A percentile compares a stretch with the other conserved stretches of the same genome.
phyloP scores from a whole-genome alignment of 2,888 invertebrate species.

The Apamea sordens region DNA sequence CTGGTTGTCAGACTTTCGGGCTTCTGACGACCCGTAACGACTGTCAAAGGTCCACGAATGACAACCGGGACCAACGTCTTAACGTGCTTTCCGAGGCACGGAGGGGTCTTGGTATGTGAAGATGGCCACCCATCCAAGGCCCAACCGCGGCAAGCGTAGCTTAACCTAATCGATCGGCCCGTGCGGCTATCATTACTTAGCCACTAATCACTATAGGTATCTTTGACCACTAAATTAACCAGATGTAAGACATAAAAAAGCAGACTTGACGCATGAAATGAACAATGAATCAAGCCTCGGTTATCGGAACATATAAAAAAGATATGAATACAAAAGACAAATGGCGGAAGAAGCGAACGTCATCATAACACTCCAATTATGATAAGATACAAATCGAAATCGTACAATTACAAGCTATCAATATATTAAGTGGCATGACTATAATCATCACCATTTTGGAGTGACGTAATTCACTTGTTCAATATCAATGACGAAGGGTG shows the following conservation, averaged over 20 bases:
- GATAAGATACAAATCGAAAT: conserved; percentile 36
- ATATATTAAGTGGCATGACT: conserved; percentile 18
- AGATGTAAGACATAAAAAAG: neutral
- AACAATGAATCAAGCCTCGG: neutral
- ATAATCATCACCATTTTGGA: neutral
- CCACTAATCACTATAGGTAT: no score
- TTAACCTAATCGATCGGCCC: no score
- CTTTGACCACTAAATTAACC: neutral
- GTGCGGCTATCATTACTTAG: no score
- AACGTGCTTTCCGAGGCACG: no score
- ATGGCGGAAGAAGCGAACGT: conserved; percentile 9
- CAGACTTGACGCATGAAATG: neutral
- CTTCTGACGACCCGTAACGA: no score
- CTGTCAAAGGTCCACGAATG: no score
- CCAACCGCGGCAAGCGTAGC: no score
- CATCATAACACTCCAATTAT: conserved; percentile 18
- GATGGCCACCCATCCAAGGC: no score
- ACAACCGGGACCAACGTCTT: no score
- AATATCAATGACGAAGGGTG: neutral
- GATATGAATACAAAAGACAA: conserved; percentile 12
- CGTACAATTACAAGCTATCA: conserved; percentile 22
- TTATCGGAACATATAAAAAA: neutral
- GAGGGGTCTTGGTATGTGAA: no score
- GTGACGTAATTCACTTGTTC: neutral
- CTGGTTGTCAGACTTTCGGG: no score